These are phyloP conservation scores for Chrosomus eos DNA, from an alignment of 2,797 vertebrate species.

Conservation along the genomic window DNA sequence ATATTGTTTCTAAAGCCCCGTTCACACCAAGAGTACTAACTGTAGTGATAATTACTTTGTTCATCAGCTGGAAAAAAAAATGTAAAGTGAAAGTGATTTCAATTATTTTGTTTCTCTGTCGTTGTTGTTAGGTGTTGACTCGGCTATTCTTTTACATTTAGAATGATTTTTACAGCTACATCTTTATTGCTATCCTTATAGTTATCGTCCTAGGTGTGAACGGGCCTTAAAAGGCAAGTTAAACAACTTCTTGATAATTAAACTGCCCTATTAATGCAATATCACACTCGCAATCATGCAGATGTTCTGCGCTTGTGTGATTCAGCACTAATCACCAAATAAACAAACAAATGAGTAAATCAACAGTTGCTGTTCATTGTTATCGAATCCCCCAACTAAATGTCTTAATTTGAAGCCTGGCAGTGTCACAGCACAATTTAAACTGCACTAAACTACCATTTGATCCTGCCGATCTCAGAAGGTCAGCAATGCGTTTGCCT, in stretches of 20 bases:
- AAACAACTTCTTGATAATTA: background rate
- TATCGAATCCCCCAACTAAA: background rate
- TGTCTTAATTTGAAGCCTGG: background rate
- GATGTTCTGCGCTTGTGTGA: background rate
- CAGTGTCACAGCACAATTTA: background rate
- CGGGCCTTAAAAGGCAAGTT: background rate
- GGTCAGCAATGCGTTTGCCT: slow-evolving; percentile 28
- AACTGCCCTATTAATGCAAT: background rate
- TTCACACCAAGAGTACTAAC: background rate
- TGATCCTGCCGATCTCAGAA: background rate
- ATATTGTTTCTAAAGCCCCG: background rate
- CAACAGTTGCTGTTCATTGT: background rate
- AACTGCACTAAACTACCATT: slow-evolving; percentile 10
- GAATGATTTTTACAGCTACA: background rate
- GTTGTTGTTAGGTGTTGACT: background rate
- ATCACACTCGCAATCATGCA: background rate
- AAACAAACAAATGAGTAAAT: background rate
- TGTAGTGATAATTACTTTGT: background rate
- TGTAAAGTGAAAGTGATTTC: background rate
- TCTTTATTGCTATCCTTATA: background rate
- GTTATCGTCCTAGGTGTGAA: background rate
- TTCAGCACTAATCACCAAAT: background rate
- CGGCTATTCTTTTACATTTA: background rate
- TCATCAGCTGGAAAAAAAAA: background rate
- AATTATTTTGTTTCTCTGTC: background rate